Evolutionary conservation across 1,140 invertebrate genomes (phyloP).

Genomic region (Saccostrea glomerata): DNA sequence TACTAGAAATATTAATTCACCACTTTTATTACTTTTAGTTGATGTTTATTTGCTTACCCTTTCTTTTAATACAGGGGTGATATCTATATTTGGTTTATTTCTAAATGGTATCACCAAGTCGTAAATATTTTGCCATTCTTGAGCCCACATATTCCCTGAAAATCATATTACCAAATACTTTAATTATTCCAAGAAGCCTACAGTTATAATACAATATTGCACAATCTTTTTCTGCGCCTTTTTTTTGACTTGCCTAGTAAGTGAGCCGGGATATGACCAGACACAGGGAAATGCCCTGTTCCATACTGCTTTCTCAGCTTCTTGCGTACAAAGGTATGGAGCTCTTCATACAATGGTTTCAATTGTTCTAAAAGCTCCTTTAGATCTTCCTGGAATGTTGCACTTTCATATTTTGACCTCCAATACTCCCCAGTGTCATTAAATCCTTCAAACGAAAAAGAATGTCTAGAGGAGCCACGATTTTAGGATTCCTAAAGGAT

Average conservation of each 20-base stretch:
- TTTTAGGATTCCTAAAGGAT: too few species aligned
- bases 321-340: constrained; percentile 93
- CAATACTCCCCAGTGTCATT: constrained; percentile 86
- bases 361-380: constrained; percentile 91
- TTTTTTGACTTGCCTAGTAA: constrained; percentile 81
- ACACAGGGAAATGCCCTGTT: constrained; percentile 62
- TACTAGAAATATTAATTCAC: too few species aligned
- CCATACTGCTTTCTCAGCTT: constrained; percentile 85
- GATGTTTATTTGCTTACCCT: constrained; percentile 80
- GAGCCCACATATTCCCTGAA: constrained; percentile 95
- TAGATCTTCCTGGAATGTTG: constrained; percentile 81
- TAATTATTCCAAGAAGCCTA: neutral
- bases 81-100: constrained; percentile 52
- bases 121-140: constrained; percentile 86
- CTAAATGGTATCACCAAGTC: constrained; percentile 67
- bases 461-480: too few species aligned
- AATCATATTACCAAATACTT: constrained; percentile 75
- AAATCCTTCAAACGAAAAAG: constrained; percentile 52
- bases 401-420: constrained; percentile 74
- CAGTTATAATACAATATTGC: too few species aligned
- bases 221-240: neutral
- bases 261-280: constrained; percentile 76
- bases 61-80: constrained; percentile 83
- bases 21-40: too few species aligned
- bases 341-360: constrained; percentile 90